phyloP scores from a whole-genome alignment of 2,113 vertebrate genomes.

The Pardalotus punctatus region DNA sequence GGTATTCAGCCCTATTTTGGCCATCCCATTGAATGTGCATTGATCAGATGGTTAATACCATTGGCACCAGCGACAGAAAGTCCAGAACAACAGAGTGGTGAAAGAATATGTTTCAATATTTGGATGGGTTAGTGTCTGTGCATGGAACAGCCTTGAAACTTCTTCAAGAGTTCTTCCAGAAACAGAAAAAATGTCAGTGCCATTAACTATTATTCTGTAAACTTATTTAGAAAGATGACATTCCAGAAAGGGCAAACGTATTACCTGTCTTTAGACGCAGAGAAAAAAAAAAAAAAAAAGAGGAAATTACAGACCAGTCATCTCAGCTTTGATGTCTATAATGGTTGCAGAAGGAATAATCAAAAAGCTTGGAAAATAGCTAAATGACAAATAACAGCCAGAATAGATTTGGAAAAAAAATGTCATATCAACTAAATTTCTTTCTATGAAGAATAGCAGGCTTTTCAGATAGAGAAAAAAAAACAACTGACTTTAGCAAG shows the following conservation, averaged over 20 bases:
- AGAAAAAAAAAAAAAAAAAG: background rate
- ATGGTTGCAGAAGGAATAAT: background rate
- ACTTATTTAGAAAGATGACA: background rate
- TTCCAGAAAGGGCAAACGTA: constrained; percentile 6
- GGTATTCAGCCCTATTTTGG: background rate
- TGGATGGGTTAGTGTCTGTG: background rate
- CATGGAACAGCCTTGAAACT: background rate
- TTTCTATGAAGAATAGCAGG: background rate
- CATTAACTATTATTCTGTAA: background rate
- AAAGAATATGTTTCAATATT: background rate
- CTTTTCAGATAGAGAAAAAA: background rate
- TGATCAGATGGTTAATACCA: background rate
- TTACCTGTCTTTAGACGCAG: background rate
- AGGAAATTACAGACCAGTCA: constrained; percentile 30
- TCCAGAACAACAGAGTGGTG: background rate
- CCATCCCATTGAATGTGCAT: background rate
- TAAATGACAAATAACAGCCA: background rate
- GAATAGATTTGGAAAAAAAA: background rate
- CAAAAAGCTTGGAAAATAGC: background rate
- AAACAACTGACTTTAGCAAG: background rate
- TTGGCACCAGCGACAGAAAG: background rate
- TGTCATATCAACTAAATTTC: background rate
- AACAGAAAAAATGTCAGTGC: background rate
- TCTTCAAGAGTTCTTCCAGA: background rate
- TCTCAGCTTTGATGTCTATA: background rate